These are phyloP conservation scores for Clistopyga incitator DNA, from an alignment of 2,888 invertebrate genomes.

Conservation along the genomic window DNA sequence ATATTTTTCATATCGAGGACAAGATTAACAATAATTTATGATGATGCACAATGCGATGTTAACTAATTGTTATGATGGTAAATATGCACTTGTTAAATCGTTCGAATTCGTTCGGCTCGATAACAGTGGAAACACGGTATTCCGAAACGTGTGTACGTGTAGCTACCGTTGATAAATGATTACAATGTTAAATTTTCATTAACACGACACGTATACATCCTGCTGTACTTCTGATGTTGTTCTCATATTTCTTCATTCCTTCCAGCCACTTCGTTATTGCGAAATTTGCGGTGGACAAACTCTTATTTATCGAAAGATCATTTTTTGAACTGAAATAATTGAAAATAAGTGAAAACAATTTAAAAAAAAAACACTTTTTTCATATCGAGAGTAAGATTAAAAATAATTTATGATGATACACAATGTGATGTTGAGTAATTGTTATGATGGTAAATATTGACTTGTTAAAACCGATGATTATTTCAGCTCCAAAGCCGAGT, in stretches of 20 bases:
- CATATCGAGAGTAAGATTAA: no score
- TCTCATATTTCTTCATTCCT: background rate
- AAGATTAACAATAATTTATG: no score
- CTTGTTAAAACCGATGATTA: slow-evolving; percentile 27
- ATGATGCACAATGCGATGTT: no score
- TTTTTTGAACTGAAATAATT: background rate
- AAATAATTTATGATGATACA: no score
- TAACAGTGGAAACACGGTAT: slow-evolving; percentile 41
- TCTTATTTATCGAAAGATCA: background rate
- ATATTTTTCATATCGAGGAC: no score
- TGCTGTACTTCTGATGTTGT: background rate
- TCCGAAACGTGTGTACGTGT: slow-evolving; percentile 2
- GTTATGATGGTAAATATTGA: no score
- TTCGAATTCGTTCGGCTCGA: slow-evolving; percentile 31
- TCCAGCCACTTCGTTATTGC: background rate
- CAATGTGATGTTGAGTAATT: no score
- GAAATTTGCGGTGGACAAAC: background rate
- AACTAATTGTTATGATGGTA: no score
- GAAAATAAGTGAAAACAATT: background rate
- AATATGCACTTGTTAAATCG: slow-evolving; percentile 32
- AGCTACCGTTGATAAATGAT: slow-evolving; percentile 59
- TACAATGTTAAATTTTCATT: slow-evolving; percentile 77
- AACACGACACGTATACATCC: slow-evolving; percentile 54
- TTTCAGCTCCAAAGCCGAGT: slow-evolving; percentile 91
- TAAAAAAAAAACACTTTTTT: no score